Evolutionary conservation across 2,113 vertebrate genomes (phyloP).

Genomic region (Grantiella picta): DNA sequence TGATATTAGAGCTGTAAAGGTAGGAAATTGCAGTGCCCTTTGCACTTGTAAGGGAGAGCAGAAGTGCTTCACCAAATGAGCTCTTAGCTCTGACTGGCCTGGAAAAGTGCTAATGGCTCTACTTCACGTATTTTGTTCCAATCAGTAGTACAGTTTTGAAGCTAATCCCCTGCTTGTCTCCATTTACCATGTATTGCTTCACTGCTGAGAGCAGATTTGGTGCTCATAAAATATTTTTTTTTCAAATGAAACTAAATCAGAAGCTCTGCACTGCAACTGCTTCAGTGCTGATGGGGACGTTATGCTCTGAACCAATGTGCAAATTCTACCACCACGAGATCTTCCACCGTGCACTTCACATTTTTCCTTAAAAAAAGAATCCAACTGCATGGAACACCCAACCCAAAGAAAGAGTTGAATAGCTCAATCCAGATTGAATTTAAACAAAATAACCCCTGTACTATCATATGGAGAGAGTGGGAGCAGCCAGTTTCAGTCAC

Average conservation of each 20-base stretch:
- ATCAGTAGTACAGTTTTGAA: neutral
- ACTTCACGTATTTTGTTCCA: neutral
- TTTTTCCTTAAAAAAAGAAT: neutral
- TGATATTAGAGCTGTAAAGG: neutral
- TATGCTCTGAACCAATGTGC: neutral
- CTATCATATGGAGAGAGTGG: neutral
- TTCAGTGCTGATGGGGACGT: neutral
- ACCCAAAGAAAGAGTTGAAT: neutral
- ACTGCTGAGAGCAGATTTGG: neutral
- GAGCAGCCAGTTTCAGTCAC: neutral
- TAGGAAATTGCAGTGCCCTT: neutral
- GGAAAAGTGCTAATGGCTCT: neutral
- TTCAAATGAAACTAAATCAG: neutral
- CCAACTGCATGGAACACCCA: neutral
- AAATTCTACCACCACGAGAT: neutral
- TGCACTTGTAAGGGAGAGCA: neutral
- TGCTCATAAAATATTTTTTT: neutral
- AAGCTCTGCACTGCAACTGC: neutral
- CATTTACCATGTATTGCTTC: neutral
- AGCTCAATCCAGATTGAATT: neutral
- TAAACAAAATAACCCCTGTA: neutral
- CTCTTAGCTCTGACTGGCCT: neutral
- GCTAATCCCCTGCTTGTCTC: neutral
- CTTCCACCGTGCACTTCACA: neutral
- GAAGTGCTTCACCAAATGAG: neutral